Percentiles rank a stretch among this genome's conserved stretches.
Conservation (phyloP, 2,113 vertebrate genomes). For the Cyrtonyx montezumae region DNA sequence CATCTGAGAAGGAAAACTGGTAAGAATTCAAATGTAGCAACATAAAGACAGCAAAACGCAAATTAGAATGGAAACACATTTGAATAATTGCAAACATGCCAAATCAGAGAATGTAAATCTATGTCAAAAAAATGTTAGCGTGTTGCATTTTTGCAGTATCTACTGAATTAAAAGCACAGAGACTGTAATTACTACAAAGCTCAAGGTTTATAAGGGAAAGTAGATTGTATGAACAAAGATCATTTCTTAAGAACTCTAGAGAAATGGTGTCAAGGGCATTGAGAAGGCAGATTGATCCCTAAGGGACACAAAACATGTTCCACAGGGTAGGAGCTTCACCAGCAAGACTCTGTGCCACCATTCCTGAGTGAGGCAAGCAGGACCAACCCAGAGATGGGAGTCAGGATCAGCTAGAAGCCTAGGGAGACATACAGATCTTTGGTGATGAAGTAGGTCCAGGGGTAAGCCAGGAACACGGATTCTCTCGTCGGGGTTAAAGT, state of each 20-base stretch:
- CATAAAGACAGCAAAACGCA: constrained; percentile 30
- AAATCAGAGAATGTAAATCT: background rate
- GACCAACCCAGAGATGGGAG: background rate
- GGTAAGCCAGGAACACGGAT: background rate
- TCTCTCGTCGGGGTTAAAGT: background rate
- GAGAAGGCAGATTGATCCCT: rapidly evolving
- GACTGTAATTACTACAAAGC: background rate
- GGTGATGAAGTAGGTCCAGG: background rate
- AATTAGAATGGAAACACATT: constrained; percentile 15
- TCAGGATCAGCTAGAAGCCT: background rate
- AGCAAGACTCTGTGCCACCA: background rate
- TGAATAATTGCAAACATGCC: constrained; percentile 7
- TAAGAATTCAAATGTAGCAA: constrained; percentile 39
- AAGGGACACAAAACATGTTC: background rate
- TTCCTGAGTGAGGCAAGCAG: background rate
- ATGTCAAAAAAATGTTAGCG: background rate
- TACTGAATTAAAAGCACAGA: background rate
- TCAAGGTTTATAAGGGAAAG: background rate
- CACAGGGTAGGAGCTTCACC: background rate
- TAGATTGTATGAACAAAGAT: background rate
- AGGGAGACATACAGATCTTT: background rate
- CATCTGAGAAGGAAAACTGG: background rate
- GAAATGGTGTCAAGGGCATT: background rate
- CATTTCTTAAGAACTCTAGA: background rate
- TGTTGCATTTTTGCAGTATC: background rate